Conservation (phyloP, 37 sponge, comb jelly and placozoan species). For the Eunapius fragilis region DNA sequence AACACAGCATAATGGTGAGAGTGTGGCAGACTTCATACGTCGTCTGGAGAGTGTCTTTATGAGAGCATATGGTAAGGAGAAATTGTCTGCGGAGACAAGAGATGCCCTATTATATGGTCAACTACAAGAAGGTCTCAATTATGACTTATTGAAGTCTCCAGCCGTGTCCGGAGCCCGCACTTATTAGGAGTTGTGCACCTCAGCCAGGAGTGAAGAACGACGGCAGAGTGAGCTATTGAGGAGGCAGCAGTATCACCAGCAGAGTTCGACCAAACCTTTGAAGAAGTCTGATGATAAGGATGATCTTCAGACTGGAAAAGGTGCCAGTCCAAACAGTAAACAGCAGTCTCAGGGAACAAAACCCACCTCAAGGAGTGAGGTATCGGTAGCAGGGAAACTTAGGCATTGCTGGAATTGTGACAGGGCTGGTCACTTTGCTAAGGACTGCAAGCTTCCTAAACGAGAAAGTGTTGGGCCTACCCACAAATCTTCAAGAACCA, state of each 20-base stretch:
- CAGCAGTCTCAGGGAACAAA: not conserved
- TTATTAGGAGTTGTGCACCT: slow-evolving; percentile 37
- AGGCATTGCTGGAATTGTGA: slow-evolving; percentile 45
- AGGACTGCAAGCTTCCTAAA: slow-evolving; percentile 26
- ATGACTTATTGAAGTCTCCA: slow-evolving; percentile 28
- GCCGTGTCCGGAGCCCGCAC: slow-evolving; percentile 47
- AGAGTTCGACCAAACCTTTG: not conserved
- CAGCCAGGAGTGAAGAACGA: slow-evolving; percentile 50
- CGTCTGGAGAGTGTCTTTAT: slow-evolving; percentile 42
- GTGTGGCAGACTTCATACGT: too few relatives aligned
- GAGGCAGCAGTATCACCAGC: slow-evolving; percentile 31
- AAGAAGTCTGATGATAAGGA: not conserved
- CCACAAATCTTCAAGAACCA: not conserved
- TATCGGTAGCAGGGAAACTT: not conserved
- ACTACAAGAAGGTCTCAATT: slow-evolving; percentile 45
- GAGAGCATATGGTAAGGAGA: slow-evolving; percentile 40
- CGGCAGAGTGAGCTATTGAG: slow-evolving; percentile 13
- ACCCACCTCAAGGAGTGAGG: not conserved
- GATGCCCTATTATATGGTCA: slow-evolving; percentile 38
- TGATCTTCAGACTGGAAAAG: not conserved
- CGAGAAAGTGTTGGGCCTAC: not conserved
- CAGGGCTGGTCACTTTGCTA: slow-evolving; percentile 25
- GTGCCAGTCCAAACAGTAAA: not conserved
- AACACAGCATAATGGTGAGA: too few relatives aligned
- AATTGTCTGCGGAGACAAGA: slow-evolving; percentile 12